A percentile compares a stretch with the other conserved stretches of the same genome.
Evolutionary conservation across 2,888 invertebrate genomes (phyloP).

Genomic region (Coenonympha arcania): DNA sequence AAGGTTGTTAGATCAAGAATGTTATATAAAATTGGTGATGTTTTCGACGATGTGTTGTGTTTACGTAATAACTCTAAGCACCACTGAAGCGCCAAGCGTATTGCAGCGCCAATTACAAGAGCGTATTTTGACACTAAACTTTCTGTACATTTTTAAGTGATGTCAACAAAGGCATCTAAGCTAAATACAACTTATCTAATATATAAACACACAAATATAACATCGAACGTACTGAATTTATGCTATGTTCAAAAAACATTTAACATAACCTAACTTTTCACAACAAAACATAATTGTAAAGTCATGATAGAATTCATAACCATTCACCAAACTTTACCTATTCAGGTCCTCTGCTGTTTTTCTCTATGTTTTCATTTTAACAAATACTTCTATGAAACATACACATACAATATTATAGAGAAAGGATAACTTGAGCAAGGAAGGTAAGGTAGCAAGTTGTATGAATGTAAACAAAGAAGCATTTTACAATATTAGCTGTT

Average conservation of each 20-base stretch:
- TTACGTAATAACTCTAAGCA: constrained; percentile 65
- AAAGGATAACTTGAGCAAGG: too few species aligned
- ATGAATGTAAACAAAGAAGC: too few species aligned
- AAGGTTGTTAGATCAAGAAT: constrained; percentile 30
- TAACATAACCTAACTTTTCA: constrained; percentile 32
- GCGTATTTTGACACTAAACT: constrained; percentile 55
- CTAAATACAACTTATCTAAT: constrained; percentile 6
- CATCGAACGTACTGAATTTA: background rate
- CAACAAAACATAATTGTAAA: constrained; percentile 10
- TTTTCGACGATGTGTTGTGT: constrained; percentile 53
- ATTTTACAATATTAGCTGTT: too few species aligned
- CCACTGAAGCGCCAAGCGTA: constrained; percentile 46
- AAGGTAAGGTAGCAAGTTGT: too few species aligned
- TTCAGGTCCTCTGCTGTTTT: too few species aligned
- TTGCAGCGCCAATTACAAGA: constrained; percentile 29
- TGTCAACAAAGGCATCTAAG: constrained; percentile 50
- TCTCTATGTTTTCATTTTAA: too few species aligned
- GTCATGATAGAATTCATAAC: constrained; percentile 2
- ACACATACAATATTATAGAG: too few species aligned
- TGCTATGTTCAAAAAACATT: background rate
- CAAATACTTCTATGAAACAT: too few species aligned
- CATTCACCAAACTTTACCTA: too few species aligned
- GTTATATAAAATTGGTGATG: constrained; percentile 38
- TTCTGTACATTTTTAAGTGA: constrained; percentile 39
- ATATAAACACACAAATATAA: background rate